Evolutionary conservation across 2,797 vertebrate genomes (phyloP).

Genomic region (Falco columbarius): DNA sequence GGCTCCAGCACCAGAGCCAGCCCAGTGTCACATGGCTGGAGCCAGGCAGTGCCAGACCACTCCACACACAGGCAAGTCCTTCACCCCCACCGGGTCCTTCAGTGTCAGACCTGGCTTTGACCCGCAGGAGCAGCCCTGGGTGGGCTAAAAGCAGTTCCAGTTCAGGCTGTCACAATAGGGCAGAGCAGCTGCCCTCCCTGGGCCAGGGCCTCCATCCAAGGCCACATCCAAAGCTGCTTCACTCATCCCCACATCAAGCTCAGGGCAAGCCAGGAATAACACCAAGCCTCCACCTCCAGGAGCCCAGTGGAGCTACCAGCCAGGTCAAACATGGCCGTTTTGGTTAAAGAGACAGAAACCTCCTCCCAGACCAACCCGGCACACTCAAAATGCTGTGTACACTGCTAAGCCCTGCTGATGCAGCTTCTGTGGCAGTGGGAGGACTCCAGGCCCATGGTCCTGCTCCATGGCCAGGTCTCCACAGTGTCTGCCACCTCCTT

Average conservation of each 20-base stretch:
- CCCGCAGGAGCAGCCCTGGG: neutral
- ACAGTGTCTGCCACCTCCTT: neutral
- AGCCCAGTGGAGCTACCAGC: neutral
- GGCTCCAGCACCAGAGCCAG: neutral
- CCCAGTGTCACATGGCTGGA: neutral
- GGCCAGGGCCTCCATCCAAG: neutral
- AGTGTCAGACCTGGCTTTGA: fast-evolving
- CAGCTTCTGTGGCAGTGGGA: too few species aligned
- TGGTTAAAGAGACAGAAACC: neutral
- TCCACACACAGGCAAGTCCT: fast-evolving
- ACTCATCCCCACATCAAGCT: neutral
- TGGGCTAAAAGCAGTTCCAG: neutral
- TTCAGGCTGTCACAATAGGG: neutral
- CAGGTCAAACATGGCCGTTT: neutral
- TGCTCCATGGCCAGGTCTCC: fast-evolving
- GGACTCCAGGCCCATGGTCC: neutral
- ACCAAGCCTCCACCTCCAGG: neutral
- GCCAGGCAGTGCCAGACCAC: too few species aligned
- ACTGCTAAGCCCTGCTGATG: fast-evolving
- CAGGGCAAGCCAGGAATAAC: neutral
- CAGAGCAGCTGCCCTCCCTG: neutral
- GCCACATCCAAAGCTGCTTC: neutral
- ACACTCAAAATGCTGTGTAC: fast-evolving
- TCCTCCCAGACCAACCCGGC: neutral
- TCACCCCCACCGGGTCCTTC: neutral